Percentiles rank a stretch among this genome's conserved stretches.
Conservation (phyloP, 1,140 invertebrate species). For the Campoletis sonorensis region DNA sequence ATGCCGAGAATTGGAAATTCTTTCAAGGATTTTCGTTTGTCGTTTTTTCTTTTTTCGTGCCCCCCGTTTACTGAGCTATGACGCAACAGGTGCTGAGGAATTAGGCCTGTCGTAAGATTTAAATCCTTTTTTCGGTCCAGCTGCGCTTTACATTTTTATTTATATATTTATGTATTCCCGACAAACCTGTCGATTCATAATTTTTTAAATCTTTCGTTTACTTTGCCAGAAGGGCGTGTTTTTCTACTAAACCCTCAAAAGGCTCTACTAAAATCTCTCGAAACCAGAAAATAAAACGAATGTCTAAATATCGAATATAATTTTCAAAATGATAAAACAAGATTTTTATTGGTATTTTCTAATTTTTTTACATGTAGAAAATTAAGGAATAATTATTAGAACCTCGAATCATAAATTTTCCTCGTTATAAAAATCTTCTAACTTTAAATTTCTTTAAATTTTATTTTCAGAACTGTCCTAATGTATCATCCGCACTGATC, state of each 20-base stretch:
- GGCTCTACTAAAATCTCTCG: too few species aligned
- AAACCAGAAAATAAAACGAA: too few species aligned
- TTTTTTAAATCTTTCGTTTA: neutral
- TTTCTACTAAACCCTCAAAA: too few species aligned
- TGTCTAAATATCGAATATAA: too few species aligned
- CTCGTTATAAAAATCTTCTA: too few species aligned
- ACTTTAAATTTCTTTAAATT: slow-evolving; percentile 41
- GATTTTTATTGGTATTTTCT: too few species aligned
- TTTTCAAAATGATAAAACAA: too few species aligned
- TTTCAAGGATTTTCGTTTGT: neutral
- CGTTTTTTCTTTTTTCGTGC: neutral
- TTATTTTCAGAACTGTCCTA: slow-evolving; percentile 63
- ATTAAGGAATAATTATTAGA: too few species aligned
- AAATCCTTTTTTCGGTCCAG: neutral
- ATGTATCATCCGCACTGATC: slow-evolving; percentile 61
- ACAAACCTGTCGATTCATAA: too few species aligned
- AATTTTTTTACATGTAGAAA: too few species aligned
- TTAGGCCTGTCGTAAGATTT: neutral
- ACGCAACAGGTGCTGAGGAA: neutral
- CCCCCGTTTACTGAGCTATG: neutral
- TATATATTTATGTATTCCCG: neutral
- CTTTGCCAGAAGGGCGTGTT: neutral
- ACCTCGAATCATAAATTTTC: too few species aligned
- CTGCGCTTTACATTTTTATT: neutral
- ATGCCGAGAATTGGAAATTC: neutral